Percentiles rank a stretch among this genome's conserved stretches.
phyloP scores from a whole-genome alignment of 1,140 invertebrate genomes.

The Aporrectodea caliginosa region DNA sequence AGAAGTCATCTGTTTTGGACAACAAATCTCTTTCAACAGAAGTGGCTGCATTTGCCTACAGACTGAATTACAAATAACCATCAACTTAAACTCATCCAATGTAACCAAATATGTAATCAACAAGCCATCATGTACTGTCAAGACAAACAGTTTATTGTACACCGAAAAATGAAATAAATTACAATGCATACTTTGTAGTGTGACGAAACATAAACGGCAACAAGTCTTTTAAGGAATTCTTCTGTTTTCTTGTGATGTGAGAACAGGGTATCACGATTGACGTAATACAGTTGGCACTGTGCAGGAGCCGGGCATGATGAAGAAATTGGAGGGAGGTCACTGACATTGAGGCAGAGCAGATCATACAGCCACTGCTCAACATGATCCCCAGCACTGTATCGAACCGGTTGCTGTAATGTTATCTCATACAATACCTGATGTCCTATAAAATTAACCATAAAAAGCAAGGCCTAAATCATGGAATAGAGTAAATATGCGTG shows the following conservation, averaged over 20 bases:
- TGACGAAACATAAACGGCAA: slow-evolving; percentile 85
- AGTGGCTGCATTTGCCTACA: too few species aligned
- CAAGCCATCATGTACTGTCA: too few species aligned
- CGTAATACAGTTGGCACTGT: slow-evolving; percentile 71
- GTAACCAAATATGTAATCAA: too few species aligned
- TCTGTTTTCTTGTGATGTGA: slow-evolving; percentile 92
- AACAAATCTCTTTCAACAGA: too few species aligned
- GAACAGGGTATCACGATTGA: slow-evolving; percentile 82
- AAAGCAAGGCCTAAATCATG: too few species aligned
- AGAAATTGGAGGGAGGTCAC: too few species aligned
- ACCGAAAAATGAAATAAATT: too few species aligned
- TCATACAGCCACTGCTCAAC: slow-evolving; percentile 89
- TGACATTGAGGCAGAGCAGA: slow-evolving; percentile 68
- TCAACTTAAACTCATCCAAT: too few species aligned
- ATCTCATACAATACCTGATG: slow-evolving; percentile 56
- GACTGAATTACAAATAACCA: too few species aligned
- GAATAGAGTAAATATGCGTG: too few species aligned
- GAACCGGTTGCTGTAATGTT: slow-evolving; percentile 84
- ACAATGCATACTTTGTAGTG: slow-evolving; percentile 73
- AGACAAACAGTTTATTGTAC: too few species aligned
- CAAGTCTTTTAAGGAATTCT: slow-evolving; percentile 78
- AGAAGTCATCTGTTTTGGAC: too few species aligned
- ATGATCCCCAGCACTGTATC: slow-evolving; percentile 81
- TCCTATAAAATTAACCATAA: slow-evolving; percentile 37
- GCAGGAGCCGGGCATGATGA: slow-evolving; percentile 51